Evolutionary conservation across 2,113 vertebrate genomes (phyloP).

Genomic region (Passerina amoena): DNA sequence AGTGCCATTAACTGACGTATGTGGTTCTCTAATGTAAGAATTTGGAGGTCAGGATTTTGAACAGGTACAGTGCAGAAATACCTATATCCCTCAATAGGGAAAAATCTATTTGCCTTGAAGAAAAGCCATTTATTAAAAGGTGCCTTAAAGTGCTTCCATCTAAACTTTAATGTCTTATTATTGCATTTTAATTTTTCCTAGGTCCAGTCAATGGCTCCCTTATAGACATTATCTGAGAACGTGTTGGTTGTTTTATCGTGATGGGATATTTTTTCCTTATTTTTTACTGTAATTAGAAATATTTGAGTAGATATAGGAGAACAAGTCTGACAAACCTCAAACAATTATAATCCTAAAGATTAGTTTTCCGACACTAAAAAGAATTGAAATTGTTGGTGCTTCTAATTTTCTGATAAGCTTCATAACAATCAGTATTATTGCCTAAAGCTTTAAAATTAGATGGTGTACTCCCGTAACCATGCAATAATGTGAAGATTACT

Average conservation of each 20-base stretch:
- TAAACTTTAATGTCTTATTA: background rate
- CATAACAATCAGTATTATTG: background rate
- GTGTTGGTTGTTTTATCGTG: background rate
- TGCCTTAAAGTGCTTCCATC: background rate
- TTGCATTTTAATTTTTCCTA: background rate
- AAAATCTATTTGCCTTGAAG: background rate
- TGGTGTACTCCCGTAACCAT: background rate
- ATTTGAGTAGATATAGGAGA: background rate
- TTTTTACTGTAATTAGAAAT: background rate
- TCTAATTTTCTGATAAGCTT: background rate
- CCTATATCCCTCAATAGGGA: background rate
- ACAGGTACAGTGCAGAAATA: background rate
- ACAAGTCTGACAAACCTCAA: background rate
- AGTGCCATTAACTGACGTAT: background rate
- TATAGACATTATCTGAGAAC: background rate
- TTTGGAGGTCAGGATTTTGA: background rate
- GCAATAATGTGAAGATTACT: background rate
- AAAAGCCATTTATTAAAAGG: background rate
- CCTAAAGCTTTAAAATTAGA: background rate
- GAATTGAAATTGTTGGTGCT: background rate
- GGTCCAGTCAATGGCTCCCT: background rate
- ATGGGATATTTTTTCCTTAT: background rate
- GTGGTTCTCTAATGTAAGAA: background rate
- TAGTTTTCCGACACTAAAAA: background rate
- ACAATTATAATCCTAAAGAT: background rate